A percentile compares a stretch with the other conserved stretches of the same genome.
These are phyloP conservation scores for Eugnorisma glareosa DNA, from an alignment of 2,888 invertebrate species.

Conservation along the genomic window DNA sequence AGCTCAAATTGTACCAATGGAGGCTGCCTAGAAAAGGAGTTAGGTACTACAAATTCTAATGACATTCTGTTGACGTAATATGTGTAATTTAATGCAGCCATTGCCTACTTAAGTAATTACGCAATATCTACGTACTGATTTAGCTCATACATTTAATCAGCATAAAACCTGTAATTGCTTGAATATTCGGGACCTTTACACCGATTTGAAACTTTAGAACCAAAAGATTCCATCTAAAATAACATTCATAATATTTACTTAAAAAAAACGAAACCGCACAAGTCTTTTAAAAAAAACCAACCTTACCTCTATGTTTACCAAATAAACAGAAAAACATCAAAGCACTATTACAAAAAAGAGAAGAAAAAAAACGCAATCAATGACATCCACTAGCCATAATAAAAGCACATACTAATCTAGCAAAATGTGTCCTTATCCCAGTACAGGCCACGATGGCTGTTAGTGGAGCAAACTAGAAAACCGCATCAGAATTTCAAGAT, in stretches of 20 bases:
- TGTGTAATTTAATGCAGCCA: not conserved
- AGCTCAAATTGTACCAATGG: slow-evolving; percentile 3
- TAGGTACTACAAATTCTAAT: not conserved
- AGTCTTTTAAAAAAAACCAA: not conserved
- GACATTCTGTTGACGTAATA: not conserved
- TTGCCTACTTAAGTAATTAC: too few relatives aligned
- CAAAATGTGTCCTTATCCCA: slow-evolving; percentile 54
- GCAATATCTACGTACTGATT: not conserved
- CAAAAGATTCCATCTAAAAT: not conserved
- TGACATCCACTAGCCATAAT: slow-evolving; percentile 23
- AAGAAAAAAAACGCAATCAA: slow-evolving; percentile 8
- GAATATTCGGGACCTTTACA: not conserved
- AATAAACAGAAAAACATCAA: slow-evolving; percentile 7
- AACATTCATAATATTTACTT: not conserved
- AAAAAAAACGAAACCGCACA: not conserved
- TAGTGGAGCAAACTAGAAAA: slow-evolving; percentile 75
- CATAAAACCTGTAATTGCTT: not conserved
- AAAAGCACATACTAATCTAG: slow-evolving; percentile 61
- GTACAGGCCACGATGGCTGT: slow-evolving; percentile 51
- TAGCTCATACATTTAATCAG: not conserved
- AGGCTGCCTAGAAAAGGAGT: not conserved
- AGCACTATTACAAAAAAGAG: slow-evolving; percentile 11
- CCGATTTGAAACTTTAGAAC: not conserved
- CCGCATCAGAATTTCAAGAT: slow-evolving; percentile 64
- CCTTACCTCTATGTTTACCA: not conserved